These are phyloP conservation scores for Sinocyclocheilus anophthalmus DNA, from an alignment of 2,113 vertebrate species.

Conservation along the genomic window DNA sequence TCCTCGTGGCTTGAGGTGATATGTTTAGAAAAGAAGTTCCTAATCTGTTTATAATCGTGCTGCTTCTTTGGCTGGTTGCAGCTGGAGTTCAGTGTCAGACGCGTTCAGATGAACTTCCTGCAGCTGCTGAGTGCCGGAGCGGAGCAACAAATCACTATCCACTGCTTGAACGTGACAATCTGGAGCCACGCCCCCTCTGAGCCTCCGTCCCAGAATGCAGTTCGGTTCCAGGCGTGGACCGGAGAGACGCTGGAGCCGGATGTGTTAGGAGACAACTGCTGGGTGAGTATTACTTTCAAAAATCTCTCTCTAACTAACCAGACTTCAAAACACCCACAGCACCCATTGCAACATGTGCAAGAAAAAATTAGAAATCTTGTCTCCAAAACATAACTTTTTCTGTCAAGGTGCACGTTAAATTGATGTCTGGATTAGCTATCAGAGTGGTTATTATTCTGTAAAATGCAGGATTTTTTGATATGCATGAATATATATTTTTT, in stretches of 20 bases:
- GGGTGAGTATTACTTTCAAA: slow-evolving; percentile 75
- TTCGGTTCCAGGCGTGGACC: slow-evolving; percentile 88
- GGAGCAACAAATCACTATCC: slow-evolving; percentile 92
- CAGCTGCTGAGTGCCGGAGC: slow-evolving; percentile 92
- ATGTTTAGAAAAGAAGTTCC: no score
- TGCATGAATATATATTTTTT: no score
- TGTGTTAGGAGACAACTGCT: slow-evolving; percentile 87
- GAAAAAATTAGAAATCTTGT: no score
- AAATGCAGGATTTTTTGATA: no score
- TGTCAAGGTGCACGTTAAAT: no score
- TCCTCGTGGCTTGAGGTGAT: background rate
- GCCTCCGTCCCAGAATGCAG: slow-evolving; percentile 67
- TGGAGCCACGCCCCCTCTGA: slow-evolving; percentile 77
- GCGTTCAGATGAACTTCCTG: slow-evolving; percentile 95
- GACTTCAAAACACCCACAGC: background rate
- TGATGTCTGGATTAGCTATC: no score
- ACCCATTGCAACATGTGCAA: no score
- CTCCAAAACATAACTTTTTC: no score
- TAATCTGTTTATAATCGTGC: background rate
- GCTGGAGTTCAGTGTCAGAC: slow-evolving; percentile 83
- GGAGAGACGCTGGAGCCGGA: slow-evolving; percentile 87
- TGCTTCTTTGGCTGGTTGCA: slow-evolving; percentile 53
- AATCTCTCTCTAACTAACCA: no score
- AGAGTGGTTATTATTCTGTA: no score
- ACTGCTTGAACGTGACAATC: slow-evolving; percentile 88